A percentile compares a stretch with the other conserved stretches of the same genome.
phyloP scores from a whole-genome alignment of 2,113 vertebrate species.

The Uria aalge region DNA sequence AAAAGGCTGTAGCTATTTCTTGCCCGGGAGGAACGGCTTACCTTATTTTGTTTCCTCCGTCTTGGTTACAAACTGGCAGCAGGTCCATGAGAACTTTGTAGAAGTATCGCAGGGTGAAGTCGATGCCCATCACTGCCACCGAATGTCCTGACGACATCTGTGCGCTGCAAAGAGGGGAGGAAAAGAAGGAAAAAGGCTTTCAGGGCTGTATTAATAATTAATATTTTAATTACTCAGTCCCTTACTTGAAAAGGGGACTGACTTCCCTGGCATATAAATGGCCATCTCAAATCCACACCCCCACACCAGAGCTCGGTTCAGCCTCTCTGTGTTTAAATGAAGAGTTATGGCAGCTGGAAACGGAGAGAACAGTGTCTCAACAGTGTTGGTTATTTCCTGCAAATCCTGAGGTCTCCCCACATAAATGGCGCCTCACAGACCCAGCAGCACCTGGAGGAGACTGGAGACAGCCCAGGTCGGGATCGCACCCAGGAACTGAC shows the following conservation, averaged over 20 bases:
- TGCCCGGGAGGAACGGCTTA: slow-evolving; percentile 30
- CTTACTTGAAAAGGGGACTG: background rate
- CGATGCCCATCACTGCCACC: slow-evolving; percentile 96
- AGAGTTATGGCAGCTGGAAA: background rate
- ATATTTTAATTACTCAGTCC: background rate
- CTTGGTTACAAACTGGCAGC: slow-evolving; percentile 94
- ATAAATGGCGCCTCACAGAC: background rate
- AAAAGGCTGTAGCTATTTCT: too few species aligned
- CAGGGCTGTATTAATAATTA: background rate
- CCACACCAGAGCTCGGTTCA: background rate
- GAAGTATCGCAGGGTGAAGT: slow-evolving; percentile 97
- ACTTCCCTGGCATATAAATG: background rate
- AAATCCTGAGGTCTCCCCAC: background rate
- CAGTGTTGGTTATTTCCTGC: background rate
- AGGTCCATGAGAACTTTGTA: slow-evolving; percentile 97
- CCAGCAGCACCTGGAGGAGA: background rate
- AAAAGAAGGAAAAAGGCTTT: background rate
- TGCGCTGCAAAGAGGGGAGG: slow-evolving; percentile 56
- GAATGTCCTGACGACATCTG: slow-evolving; percentile 90
- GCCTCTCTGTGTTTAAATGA: background rate
- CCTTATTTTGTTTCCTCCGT: slow-evolving; percentile 97
- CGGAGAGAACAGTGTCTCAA: accelerated
- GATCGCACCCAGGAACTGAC: background rate
- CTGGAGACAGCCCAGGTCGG: background rate
- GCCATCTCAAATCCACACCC: background rate